Base-by-base conservation (phyloP, 2,113 vertebrate genomes). In the Pelecanus crispus region DNA sequence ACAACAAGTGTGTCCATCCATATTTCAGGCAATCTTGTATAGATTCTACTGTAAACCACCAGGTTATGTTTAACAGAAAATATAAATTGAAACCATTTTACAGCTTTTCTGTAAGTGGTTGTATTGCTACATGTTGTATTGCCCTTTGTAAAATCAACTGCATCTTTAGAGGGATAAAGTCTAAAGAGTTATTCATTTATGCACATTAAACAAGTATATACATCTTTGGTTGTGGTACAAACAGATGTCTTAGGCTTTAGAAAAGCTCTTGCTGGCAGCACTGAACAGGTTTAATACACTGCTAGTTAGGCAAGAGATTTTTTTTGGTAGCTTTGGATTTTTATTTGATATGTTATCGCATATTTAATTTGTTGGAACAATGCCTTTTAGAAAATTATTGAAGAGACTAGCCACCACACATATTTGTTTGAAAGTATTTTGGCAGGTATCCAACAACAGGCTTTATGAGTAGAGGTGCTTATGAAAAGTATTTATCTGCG, bases 241-340 rank as follows among this genome's bases (percentile, higher is more conserved):
- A 75, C 26, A 92, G 50, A 61, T 90, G 62, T 89, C 55, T 95
- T 79, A 95, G 81, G 58, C 61, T 40, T 95, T 59, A 82, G 87
- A 78, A 97, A 96, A 97, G 66, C 88, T 91, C 49, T 79, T 95
- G 29, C 81, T 95, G 75, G 90, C 29, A 97, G 63, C 28, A 58
- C 22, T 75, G 59, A 92, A 47, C 24, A 94, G 26, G 12, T 91
- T 94, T 97, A 79, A 92, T 79, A 88, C 34, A 59, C 61, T 85
- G 74, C 32, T 85, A 91, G 90, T 86, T 65, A 87, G 68, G 85
- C 79, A 81, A 87, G 49, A 31, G 26, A 10, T 73, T 53, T 62
- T 38, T 92, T 62, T 92, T 36, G 36, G 18, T 74, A 91, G 62
- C 32, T 88, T 86, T 47, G 21, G n/a, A 68, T 93, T 90, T 95